Percentiles rank a stretch among this genome's conserved stretches.
phyloP scores from a whole-genome alignment of 1,140 invertebrate species.

The Lasioglossum albipes region DNA sequence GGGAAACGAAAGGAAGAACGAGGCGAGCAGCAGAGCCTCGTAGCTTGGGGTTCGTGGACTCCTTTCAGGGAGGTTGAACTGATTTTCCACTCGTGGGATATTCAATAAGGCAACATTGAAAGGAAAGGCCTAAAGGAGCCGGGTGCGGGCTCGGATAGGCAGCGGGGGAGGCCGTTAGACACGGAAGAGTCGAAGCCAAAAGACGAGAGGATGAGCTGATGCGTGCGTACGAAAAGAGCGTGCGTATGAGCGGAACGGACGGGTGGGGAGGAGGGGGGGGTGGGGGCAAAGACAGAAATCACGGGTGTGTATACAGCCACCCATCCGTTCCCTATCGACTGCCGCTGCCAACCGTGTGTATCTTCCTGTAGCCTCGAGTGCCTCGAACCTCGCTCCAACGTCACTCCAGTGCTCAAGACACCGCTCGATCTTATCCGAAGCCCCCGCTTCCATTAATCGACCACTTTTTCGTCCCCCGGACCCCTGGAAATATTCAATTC shows the following conservation, averaged over 20 bases:
- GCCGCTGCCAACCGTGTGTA: slow-evolving; percentile 38
- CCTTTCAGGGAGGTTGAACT: slow-evolving; percentile 75
- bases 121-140: slow-evolving; percentile 69
- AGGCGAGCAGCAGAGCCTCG: slow-evolving; percentile 19
- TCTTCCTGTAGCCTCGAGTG: slow-evolving; percentile 50
- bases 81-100: slow-evolving; percentile 80
- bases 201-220: slow-evolving; percentile 39
- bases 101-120: slow-evolving; percentile 78
- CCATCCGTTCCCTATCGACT: slow-evolving; percentile 58
- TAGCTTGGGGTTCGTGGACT: slow-evolving; percentile 47
- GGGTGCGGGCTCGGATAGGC: slow-evolving; percentile 45
- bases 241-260: slow-evolving; percentile 49
- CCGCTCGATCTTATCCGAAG: slow-evolving; percentile 65
- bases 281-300: slow-evolving; percentile 65
- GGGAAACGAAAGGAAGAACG: slow-evolving; percentile 45
- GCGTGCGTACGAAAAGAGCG: slow-evolving; percentile 60
- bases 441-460: slow-evolving; percentile 13
- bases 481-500: background rate
- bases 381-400: slow-evolving; percentile 54
- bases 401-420: slow-evolving; percentile 58
- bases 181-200: slow-evolving; percentile 40
- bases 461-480: background rate
- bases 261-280: slow-evolving; percentile 19
- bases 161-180: slow-evolving; percentile 46
- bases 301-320: slow-evolving; percentile 54